These are phyloP conservation scores for Drosophila emarginata DNA, from an alignment of 2,888 invertebrate genomes.

Conservation along the genomic window DNA sequence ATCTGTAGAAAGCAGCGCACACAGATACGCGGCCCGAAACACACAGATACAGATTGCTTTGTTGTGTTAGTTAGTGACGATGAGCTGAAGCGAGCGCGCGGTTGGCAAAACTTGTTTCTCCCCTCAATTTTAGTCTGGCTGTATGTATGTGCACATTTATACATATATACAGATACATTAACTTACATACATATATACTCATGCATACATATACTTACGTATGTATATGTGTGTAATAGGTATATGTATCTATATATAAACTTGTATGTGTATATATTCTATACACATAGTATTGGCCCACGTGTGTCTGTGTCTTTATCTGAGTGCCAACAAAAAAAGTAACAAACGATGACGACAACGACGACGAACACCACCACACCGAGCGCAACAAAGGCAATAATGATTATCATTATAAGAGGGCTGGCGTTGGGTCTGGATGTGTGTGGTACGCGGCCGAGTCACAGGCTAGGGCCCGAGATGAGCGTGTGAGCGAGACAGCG, in stretches of 20 bases:
- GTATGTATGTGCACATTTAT: conserved; percentile 20
- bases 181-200: neutral
- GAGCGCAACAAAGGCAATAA: conserved; percentile 78
- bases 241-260: conserved; percentile 7
- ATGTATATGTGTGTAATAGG: conserved; percentile 11
- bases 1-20: conserved; percentile 39
- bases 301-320: conserved; percentile 24
- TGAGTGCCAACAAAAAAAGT: conserved; percentile 47
- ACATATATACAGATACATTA: conserved; percentile 16
- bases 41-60: conserved; percentile 21
- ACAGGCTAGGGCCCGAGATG: conserved; percentile 41
- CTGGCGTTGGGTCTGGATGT: conserved; percentile 58
- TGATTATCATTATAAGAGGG: conserved; percentile 80
- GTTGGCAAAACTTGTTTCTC: conserved; percentile 55
- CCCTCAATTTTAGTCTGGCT: conserved; percentile 42
- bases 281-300: conserved; percentile 9
- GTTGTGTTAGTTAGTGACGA: conserved; percentile 39
- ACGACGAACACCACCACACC: conserved; percentile 58
- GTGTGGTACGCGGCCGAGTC: conserved; percentile 53
- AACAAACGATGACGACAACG: conserved; percentile 37
- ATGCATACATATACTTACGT: neutral
- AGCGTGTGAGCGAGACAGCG: conserved; percentile 32
- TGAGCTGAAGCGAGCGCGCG: neutral
- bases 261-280: conserved; percentile 1
- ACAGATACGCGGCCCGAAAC: conserved; percentile 8